phyloP scores from a whole-genome alignment of 2,888 invertebrate species.

The Lycia hirtaria region DNA sequence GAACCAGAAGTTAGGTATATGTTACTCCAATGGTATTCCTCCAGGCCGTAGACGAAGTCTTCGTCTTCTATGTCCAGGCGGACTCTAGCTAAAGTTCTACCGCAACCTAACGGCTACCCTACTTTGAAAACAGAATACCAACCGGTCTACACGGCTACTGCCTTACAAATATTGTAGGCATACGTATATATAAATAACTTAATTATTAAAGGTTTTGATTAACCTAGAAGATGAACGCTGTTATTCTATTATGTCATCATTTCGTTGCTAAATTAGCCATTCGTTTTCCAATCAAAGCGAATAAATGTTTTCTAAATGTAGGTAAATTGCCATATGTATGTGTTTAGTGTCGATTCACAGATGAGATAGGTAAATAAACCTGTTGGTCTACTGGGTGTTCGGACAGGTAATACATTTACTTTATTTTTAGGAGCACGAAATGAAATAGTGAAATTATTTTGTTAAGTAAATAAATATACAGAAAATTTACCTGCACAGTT shows the following conservation, averaged over 20 bases:
- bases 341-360: conserved; percentile 14
- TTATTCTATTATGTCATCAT: conserved; percentile 20
- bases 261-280: conserved; percentile 19
- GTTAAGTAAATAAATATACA: no score
- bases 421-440: no score
- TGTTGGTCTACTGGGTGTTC: no score
- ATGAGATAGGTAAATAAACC: background rate
- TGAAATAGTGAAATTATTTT: no score
- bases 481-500: no score
- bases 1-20: no score
- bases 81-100: no score
- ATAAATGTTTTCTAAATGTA: conserved; percentile 23
- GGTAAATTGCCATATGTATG: conserved; percentile 25
- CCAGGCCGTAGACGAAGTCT: no score
- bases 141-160: background rate
- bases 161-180: background rate
- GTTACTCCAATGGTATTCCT: no score
- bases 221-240: conserved; percentile 1
- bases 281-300: conserved; percentile 25
- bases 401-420: no score
- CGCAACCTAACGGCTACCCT: no score
- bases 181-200: background rate
- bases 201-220: background rate
- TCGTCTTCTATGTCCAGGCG: no score
- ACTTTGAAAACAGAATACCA: background rate